Percentiles rank a stretch among this genome's conserved stretches.
phyloP scores from a whole-genome alignment of 2,797 vertebrate genomes.

The Xiphorhynchus erythropygius region DNA sequence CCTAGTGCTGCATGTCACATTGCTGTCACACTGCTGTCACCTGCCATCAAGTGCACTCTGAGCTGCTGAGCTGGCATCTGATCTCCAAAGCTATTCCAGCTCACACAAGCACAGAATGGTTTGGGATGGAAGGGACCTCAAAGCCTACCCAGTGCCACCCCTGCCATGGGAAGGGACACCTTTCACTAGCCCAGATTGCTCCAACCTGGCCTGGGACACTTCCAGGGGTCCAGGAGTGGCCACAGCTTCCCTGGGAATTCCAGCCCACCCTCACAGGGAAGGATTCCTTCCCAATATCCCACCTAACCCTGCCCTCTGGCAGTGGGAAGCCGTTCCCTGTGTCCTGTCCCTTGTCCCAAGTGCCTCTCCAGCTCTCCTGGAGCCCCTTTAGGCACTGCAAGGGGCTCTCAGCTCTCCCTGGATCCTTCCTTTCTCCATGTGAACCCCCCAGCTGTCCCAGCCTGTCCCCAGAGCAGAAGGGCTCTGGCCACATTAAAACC shows the following conservation, averaged over 20 bases:
- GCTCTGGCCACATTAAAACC: neutral
- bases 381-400: accelerated
- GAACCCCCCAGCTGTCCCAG: neutral
- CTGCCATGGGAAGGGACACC: neutral
- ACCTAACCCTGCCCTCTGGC: accelerated
- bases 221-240: neutral
- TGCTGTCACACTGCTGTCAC: neutral
- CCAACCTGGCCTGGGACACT: neutral
- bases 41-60: accelerated
- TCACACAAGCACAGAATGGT: neutral
- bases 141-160: accelerated
- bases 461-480: too few species aligned
- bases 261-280: neutral
- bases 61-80: neutral
- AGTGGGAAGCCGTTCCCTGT: neutral
- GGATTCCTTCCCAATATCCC: neutral
- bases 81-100: neutral
- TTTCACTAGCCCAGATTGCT: neutral
- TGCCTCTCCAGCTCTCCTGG: neutral
- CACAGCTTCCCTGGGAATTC: neutral
- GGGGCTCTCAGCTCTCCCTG: neutral
- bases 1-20: neutral
- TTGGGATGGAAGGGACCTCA: neutral
- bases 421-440: accelerated
- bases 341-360: neutral